Evolutionary conservation across 2,888 invertebrate species (phyloP).

Genomic region (Venusia cambrica): DNA sequence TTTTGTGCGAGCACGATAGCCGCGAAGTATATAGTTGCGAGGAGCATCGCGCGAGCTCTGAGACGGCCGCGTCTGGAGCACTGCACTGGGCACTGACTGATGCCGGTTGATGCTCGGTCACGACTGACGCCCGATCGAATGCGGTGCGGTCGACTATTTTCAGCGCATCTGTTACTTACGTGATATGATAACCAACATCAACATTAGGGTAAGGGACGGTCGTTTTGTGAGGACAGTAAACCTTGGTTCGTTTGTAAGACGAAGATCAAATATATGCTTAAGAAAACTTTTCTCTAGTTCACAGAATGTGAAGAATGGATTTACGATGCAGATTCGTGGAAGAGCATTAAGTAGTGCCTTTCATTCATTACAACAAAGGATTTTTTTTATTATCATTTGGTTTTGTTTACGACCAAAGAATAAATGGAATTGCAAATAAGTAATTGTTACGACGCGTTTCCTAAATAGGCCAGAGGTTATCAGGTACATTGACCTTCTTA

Average conservation of each 20-base stretch:
- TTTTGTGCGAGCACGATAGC: conserved; percentile 41
- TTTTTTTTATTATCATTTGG: too few relatives aligned
- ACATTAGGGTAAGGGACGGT: conserved; percentile 14
- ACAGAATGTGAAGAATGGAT: too few relatives aligned
- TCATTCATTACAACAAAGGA: too few relatives aligned
- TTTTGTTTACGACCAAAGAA: too few relatives aligned
- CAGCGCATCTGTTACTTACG: conserved; percentile 21
- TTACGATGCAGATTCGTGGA: too few relatives aligned
- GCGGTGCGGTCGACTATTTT: conserved; percentile 35
- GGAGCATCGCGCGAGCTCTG: conserved; percentile 49
- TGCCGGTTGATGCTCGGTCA: conserved; percentile 13
- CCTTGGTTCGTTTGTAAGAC: conserved; percentile 4
- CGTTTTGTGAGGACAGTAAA: conserved; percentile 15
- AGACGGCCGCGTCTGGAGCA: conserved; percentile 31
- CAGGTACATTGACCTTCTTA: conserved; percentile 2
- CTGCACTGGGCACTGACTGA: too few relatives aligned
- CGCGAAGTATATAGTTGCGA: conserved; percentile 35
- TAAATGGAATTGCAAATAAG: conserved; percentile 7
- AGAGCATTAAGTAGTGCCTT: too few relatives aligned
- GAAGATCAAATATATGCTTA: conserved; percentile 14
- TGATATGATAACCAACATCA: conserved; percentile 20
- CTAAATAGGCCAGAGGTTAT: conserved; percentile 13
- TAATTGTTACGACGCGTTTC: not conserved
- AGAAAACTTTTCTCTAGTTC: too few relatives aligned
- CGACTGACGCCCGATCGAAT: conserved; percentile 17